Conservation (phyloP, 2,797 vertebrate genomes). For the Lepidocolaptes lacrymiger region DNA sequence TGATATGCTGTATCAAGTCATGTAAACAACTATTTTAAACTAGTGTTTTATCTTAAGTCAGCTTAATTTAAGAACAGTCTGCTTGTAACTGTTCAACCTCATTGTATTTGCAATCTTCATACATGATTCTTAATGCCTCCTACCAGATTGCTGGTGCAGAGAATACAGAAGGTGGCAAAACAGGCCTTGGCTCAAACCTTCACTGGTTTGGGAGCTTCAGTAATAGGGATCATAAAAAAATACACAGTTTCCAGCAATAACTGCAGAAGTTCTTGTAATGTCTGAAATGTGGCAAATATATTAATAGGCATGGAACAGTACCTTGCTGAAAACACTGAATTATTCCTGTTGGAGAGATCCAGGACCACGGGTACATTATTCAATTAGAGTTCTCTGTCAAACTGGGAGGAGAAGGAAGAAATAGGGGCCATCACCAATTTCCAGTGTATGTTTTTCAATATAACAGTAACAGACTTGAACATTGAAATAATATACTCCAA, state of each 20-base stretch:
- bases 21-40: neutral
- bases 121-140: neutral
- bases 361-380: neutral
- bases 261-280: neutral
- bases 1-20: neutral
- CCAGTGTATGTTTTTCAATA: neutral
- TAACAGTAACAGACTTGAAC: neutral
- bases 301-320: rapidly evolving
- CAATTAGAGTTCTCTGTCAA: neutral
- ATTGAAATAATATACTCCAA: neutral
- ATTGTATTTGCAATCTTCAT: neutral
- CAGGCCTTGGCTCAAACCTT: neutral
- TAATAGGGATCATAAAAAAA: neutral
- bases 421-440: neutral
- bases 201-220: neutral
- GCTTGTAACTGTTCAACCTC: neutral
- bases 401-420: neutral
- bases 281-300: neutral
- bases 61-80: neutral
- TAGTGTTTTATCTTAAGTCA: neutral
- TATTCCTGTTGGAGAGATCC: neutral
- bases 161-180: neutral
- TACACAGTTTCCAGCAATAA: neutral
- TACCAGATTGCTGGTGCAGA: neutral
- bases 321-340: neutral